Base-by-base conservation (phyloP, 2,888 invertebrate species). In the Drosophila hamatofila region DNA sequence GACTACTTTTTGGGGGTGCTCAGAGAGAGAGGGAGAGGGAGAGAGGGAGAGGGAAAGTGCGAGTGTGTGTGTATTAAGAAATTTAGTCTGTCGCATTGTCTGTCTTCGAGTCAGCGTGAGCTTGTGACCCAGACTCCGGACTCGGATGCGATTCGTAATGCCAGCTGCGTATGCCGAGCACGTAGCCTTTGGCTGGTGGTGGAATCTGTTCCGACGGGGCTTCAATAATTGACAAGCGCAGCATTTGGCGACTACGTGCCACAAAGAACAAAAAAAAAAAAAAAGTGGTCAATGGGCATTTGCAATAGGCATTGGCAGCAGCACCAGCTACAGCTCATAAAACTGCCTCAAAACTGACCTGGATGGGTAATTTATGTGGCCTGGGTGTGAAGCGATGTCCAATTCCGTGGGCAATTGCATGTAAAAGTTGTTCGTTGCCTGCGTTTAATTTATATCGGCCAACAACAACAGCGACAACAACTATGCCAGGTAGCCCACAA, bases 281-380 rank as follows among this genome's bases (percentile, higher is more conserved):
- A 48, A 27, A 62, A 59, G 54, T 44, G 56, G 56, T 42, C 33
- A 49, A 7, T 12, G 25, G 44, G 41, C 46, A 58, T 39, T 55
- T 30, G 59, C 39, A 42, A 56, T 42, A 14, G 70, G 61, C 67
- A 61, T 42, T 27, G 51, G 65, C 30, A 35, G 18, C 30, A 49
- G 44, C 23, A 49, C 49, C 49, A 49, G 49, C 49, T 14, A 33
- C 76, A 78, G 79, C 83, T 83, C 80, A 73, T 80, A 78, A 76
- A 80, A 80, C 76, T 76, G 76, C 77, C 74, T 70, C 77, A 83
- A 83, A 83, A 83, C 80, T 86, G 84, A 83, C 87, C 87, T 80
- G 81, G 81, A 81, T 83, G 79, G 81, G 79, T 83, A 83, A 83
- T 83, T 83, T 83, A 83, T 83, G 87, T 83, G 83, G 86, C 69